Evolutionary conservation across 2,113 vertebrate genomes (phyloP).

Genomic region (Myotis davidii): DNA sequence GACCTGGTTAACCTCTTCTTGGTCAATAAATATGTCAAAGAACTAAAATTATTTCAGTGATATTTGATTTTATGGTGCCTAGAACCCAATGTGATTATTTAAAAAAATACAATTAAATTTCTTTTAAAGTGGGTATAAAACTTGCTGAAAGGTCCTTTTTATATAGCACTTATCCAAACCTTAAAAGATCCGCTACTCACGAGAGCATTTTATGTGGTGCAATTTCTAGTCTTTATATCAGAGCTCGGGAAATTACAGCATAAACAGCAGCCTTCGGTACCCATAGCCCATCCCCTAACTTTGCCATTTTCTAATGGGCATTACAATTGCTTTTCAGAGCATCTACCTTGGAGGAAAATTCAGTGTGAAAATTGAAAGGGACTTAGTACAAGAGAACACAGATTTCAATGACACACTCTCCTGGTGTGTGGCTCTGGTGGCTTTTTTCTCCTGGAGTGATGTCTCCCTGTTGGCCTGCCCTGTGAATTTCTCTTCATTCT

Average conservation of each 20-base stretch:
- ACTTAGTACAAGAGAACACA: rapidly evolving
- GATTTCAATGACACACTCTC: rapidly evolving
- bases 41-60: neutral
- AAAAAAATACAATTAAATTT: slow-evolving; percentile 61
- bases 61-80: slow-evolving; percentile 51
- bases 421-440: neutral
- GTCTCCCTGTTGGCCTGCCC: too few relatives aligned
- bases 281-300: neutral
- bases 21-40: slow-evolving; percentile 35
- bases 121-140: slow-evolving; percentile 50
- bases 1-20: slow-evolving; percentile 35
- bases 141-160: slow-evolving; percentile 38
- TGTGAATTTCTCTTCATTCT: rapidly evolving
- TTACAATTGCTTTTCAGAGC: neutral
- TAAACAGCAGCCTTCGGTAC: neutral
- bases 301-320: rapidly evolving
- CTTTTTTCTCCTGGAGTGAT: neutral
- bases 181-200: neutral
- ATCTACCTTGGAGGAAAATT: neutral
- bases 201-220: neutral
- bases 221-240: neutral
- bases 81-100: slow-evolving; percentile 50
- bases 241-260: neutral
- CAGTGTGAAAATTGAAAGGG: rapidly evolving
- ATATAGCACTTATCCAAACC: neutral